phyloP scores from a whole-genome alignment of 2,113 vertebrate species.

The Thunnus maccoyii region DNA sequence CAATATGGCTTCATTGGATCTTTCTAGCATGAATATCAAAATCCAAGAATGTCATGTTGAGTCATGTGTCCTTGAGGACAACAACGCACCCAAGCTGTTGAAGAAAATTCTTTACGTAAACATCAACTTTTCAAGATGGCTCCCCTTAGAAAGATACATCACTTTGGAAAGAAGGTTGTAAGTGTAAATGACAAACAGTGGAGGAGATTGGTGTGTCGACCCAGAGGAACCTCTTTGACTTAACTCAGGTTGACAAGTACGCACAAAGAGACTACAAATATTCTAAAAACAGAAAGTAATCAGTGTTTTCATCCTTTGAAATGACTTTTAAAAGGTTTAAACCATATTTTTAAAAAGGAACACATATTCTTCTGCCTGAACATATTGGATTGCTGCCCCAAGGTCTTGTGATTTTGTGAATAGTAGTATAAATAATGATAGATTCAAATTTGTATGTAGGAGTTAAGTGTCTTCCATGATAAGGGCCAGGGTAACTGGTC shows the following conservation, averaged over 20 bases:
- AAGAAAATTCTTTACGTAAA: not conserved
- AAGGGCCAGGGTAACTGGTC: constrained; percentile 5
- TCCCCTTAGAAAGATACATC: not conserved
- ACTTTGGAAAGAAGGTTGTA: not conserved
- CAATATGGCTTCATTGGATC: not conserved
- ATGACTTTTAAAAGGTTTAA: not conserved
- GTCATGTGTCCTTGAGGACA: not conserved
- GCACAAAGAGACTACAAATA: constrained; percentile 11
- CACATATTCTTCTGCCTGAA: no score
- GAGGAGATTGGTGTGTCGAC: not conserved
- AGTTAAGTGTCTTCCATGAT: constrained; percentile 1
- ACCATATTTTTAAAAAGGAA: no score
- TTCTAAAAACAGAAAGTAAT: constrained; percentile 12
- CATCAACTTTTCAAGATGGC: constrained; percentile 20
- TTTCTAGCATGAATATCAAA: constrained; percentile 3
- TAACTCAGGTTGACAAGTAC: constrained; percentile 22
- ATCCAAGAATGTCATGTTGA: not conserved
- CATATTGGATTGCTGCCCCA: no score
- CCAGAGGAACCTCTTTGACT: constrained; percentile 12
- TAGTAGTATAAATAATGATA: not conserved
- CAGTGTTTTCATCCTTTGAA: not conserved
- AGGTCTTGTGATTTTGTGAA: not conserved
- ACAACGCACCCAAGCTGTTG: not conserved
- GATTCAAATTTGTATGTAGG: not conserved
- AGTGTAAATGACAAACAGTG: constrained; percentile 9